Evolutionary conservation across 1,140 invertebrate genomes (phyloP).

Genomic region (Antheraea pernyi): DNA sequence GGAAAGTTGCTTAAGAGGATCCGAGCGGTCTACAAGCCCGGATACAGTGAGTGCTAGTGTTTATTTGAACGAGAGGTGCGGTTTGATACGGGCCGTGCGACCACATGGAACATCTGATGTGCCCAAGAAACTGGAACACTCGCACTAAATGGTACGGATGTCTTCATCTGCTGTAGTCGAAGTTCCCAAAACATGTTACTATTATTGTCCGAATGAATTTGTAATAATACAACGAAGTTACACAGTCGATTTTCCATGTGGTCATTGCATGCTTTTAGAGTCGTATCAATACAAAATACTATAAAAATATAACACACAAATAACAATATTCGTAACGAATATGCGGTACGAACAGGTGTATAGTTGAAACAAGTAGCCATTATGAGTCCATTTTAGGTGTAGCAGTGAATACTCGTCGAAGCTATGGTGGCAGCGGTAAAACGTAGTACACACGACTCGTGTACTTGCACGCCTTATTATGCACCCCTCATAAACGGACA

Average conservation of each 20-base stretch:
- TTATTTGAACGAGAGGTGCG: slow-evolving; percentile 18
- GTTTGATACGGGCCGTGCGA: slow-evolving; percentile 5
- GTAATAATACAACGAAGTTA: background rate
- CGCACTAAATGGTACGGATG: slow-evolving; percentile 20
- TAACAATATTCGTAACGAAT: slow-evolving; percentile 42
- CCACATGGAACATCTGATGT: slow-evolving; percentile 13
- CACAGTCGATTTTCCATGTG: slow-evolving; percentile 24
- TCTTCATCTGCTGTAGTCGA: background rate
- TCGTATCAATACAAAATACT: slow-evolving; percentile 13
- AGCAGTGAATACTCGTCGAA: slow-evolving; percentile 57
- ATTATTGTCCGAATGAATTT: background rate
- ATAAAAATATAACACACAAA: slow-evolving; percentile 17
- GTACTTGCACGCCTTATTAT: slow-evolving; percentile 58
- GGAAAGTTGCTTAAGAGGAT: slow-evolving; percentile 64
- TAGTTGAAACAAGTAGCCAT: slow-evolving; percentile 68
- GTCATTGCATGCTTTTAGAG: slow-evolving; percentile 21
- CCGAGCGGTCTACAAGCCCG: slow-evolving; percentile 67
- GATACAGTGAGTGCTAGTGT: slow-evolving; percentile 70
- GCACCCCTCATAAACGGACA: slow-evolving; percentile 70
- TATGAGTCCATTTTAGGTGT: slow-evolving; percentile 74
- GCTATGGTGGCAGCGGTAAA: slow-evolving; percentile 51
- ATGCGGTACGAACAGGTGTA: slow-evolving; percentile 59
- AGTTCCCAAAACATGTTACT: background rate
- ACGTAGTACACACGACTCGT: slow-evolving; percentile 44
- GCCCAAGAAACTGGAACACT: slow-evolving; percentile 11